Percentiles rank a stretch among this genome's conserved stretches.
These are phyloP conservation scores for Cheiracanthium punctorium DNA, from an alignment of 2,888 invertebrate species.

Conservation along the genomic window DNA sequence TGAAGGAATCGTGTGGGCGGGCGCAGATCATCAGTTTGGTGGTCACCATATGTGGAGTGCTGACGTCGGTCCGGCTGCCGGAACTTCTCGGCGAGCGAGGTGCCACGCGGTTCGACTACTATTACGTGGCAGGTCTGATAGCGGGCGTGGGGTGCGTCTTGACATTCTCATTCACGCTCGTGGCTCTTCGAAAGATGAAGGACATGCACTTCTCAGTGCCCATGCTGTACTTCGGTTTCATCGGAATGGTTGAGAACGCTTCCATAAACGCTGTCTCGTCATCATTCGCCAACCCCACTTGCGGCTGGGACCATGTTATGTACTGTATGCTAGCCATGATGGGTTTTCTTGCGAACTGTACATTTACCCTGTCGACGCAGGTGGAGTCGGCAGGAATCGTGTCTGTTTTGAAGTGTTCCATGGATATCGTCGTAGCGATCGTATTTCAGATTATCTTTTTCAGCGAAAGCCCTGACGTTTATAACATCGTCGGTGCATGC, in stretches of 20 bases:
- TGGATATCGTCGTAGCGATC: slow-evolving; percentile 93
- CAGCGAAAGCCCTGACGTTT: slow-evolving; percentile 88
- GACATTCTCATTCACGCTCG: slow-evolving; percentile 89
- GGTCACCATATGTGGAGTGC: slow-evolving; percentile 88
- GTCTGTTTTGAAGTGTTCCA: slow-evolving; percentile 87
- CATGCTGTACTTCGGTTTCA: slow-evolving; percentile 90
- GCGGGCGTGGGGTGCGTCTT: slow-evolving; percentile 79
- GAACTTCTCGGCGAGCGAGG: slow-evolving; percentile 80
- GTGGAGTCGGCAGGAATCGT: slow-evolving; percentile 95
- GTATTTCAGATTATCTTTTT: slow-evolving; percentile 92
- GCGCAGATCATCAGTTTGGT: slow-evolving; percentile 89
- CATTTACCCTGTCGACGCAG: slow-evolving; percentile 89
- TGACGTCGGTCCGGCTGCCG: slow-evolving; percentile 90
- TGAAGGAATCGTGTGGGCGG: slow-evolving; percentile 91
- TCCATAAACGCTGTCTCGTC: slow-evolving; percentile 84
- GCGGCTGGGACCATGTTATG: slow-evolving; percentile 86
- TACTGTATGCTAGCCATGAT: slow-evolving; percentile 79
- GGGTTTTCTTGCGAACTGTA: slow-evolving; percentile 73
- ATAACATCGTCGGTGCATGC: slow-evolving; percentile 87
- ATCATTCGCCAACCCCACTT: slow-evolving; percentile 87
- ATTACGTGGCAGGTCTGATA: slow-evolving; percentile 84
- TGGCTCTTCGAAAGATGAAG: slow-evolving; percentile 88
- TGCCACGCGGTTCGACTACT: background rate
- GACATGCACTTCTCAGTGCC: slow-evolving; percentile 91
- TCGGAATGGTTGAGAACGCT: slow-evolving; percentile 80